Base-by-base conservation (phyloP, 2,888 invertebrate genomes). In the Trichopoda pennipes region DNA sequence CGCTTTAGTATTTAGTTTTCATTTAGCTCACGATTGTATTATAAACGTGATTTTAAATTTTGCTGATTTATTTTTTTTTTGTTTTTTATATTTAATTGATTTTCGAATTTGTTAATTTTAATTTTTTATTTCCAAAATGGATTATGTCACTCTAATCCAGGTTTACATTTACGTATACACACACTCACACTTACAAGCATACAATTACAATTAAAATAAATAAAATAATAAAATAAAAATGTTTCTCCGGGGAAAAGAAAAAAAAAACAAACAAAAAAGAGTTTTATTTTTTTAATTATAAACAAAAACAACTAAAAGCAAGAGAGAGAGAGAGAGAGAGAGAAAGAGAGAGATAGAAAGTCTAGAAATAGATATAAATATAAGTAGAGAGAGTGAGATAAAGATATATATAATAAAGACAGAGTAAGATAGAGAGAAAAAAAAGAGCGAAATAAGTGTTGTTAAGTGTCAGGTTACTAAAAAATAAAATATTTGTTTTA, bases 191-290 rank as follows among this genome's bases (percentile, higher is more conserved):
- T 17, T 35, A 73, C 56, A 64, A 47, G 56, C 69, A 60, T 87
- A 89, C 86, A 89, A 86, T 89, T 87, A 88, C 86, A 88, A 56
- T 23, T 32, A 21, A 64, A 64, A 47, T 56, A 83, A 56, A 85
- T 73, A 79, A 87, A 87, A 17, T 14, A 49, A 49, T 49, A 49
- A 49, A 87, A 87, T 77, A 86, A 84, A 88, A 88, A 88, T 87
- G 89, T 88, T 90, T 90, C 90, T 90, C 90, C 90, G 90, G 90
- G 89, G 90, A 87, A 88, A 87, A 77, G 51, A 79, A 70, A 69
- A 69, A 69, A 55, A 72, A 63, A 51, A 17, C 44, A 44, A n/a
- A n/a, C n/a, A 28, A 2, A 28, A 9, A 66, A 83, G 81, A 86
- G 80, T 86, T 88, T 88, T 88, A 84, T 86, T 84, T 47, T 38